Evolutionary conservation across 2,113 vertebrate species (phyloP).

Genomic region (Seriola rivoliana): DNA sequence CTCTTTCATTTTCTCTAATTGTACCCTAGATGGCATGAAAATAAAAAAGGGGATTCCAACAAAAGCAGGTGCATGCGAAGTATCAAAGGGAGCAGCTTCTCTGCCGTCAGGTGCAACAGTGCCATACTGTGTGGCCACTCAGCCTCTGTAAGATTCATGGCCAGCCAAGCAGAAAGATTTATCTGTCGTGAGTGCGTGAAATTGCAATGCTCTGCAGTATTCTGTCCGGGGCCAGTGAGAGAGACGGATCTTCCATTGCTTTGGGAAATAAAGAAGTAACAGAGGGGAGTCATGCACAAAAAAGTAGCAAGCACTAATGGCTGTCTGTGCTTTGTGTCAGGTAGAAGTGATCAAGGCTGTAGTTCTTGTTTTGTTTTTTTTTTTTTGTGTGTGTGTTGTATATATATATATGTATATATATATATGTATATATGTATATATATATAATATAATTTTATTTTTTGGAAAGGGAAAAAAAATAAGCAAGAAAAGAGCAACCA

Average conservation of each 20-base stretch:
- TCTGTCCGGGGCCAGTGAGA: slow-evolving; percentile 44
- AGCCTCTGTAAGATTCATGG: slow-evolving; percentile 62
- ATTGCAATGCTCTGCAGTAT: slow-evolving; percentile 73
- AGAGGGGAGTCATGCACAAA: slow-evolving; percentile 28
- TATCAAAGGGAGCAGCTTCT: slow-evolving; percentile 50
- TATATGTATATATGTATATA: neutral
- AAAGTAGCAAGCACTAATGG: slow-evolving; percentile 44
- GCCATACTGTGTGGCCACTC: slow-evolving; percentile 56
- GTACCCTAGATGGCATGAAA: neutral
- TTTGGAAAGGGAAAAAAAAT: slow-evolving; percentile 6
- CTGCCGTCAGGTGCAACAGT: slow-evolving; percentile 50
- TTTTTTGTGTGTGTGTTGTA: too few species aligned
- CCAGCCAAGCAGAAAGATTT: slow-evolving; percentile 67
- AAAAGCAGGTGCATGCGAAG: slow-evolving; percentile 19
- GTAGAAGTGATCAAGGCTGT: slow-evolving; percentile 52
- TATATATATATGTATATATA: neutral
- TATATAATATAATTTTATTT: neutral
- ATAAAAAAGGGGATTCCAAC: neutral
- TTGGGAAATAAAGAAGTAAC: slow-evolving; percentile 61
- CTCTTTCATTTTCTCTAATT: slow-evolving; percentile 16
- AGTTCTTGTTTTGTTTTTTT: neutral
- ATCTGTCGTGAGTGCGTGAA: slow-evolving; percentile 68
- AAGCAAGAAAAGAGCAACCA: slow-evolving; percentile 35
- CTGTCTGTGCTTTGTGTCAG: slow-evolving; percentile 49
- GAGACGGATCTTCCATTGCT: slow-evolving; percentile 53